Evolutionary conservation across 2,113 vertebrate genomes (phyloP).

Genomic region (Panurus biarmicus): DNA sequence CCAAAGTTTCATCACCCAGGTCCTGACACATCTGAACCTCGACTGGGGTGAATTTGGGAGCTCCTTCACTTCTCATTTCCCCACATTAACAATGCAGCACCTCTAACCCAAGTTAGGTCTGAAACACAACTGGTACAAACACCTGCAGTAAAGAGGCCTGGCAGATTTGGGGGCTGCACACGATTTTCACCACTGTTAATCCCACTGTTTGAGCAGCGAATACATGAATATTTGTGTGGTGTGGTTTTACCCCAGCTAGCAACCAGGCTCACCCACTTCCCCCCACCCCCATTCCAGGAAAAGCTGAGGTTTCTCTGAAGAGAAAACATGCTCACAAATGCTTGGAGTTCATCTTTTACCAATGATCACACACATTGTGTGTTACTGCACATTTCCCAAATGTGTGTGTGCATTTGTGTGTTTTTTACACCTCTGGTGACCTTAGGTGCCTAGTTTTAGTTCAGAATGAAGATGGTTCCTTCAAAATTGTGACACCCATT

Average conservation of each 20-base stretch:
- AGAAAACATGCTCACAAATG: not conserved
- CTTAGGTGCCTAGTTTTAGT: not conserved
- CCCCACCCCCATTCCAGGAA: not conserved
- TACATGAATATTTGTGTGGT: not conserved
- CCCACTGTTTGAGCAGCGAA: not conserved
- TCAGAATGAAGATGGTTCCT: not conserved
- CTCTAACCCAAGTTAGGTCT: not conserved
- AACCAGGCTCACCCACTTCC: not conserved
- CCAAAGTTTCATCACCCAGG: not conserved
- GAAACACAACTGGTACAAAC: not conserved
- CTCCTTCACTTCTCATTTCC: not conserved
- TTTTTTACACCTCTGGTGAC: not conserved
- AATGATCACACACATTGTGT: fast-evolving
- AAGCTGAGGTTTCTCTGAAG: not conserved
- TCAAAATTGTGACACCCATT: not conserved
- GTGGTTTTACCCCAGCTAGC: not conserved
- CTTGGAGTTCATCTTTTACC: not conserved
- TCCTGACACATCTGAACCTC: not conserved
- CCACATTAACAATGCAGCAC: not conserved
- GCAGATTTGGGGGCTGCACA: not conserved
- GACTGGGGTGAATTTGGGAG: fast-evolving
- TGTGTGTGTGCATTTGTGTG: fast-evolving
- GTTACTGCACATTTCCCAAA: not conserved
- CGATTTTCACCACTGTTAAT: not conserved
- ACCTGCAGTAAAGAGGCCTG: not conserved